A percentile compares a stretch with the other conserved stretches of the same genome.
phyloP scores from a whole-genome alignment of 1,140 invertebrate genomes.

The Vanessa atalanta region DNA sequence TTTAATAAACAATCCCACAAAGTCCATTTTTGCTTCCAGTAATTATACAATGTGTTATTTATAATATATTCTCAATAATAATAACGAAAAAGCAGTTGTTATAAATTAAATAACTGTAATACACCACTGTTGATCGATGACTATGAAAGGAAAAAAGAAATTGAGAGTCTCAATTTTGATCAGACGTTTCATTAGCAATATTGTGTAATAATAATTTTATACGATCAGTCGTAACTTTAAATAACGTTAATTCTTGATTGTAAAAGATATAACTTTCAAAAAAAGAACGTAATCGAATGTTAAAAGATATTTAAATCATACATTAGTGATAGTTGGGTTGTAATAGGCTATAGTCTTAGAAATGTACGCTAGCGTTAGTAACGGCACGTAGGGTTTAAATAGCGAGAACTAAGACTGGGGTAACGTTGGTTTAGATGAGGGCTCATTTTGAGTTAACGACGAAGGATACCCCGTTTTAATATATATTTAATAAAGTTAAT shows the following conservation, averaged over 20 bases:
- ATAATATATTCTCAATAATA: too few relatives aligned
- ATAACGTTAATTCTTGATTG: too few relatives aligned
- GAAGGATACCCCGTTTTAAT: background rate
- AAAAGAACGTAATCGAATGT: constrained; percentile 1
- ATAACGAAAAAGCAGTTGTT: background rate
- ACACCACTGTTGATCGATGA: background rate
- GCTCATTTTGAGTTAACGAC: background rate
- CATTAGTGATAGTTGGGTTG: constrained; percentile 37
- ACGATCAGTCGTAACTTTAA: too few relatives aligned
- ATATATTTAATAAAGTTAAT: background rate
- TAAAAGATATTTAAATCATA: background rate
- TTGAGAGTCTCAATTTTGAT: too few relatives aligned
- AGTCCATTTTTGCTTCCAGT: constrained; percentile 2
- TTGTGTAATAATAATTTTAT: too few relatives aligned
- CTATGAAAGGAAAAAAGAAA: background rate
- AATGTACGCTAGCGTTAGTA: constrained; percentile 39
- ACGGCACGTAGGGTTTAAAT: constrained; percentile 33
- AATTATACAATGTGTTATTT: constrained; percentile 6
- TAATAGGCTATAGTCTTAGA: constrained; percentile 29
- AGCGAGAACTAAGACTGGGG: constrained; percentile 53
- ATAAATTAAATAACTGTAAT: background rate
- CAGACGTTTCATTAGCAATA: too few relatives aligned
- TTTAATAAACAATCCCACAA: constrained; percentile 3
- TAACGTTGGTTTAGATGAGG: constrained; percentile 5
- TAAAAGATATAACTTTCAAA: too few relatives aligned